Evolutionary conservation across 1,140 invertebrate genomes (phyloP).

Genomic region (Magallana ariakensis): DNA sequence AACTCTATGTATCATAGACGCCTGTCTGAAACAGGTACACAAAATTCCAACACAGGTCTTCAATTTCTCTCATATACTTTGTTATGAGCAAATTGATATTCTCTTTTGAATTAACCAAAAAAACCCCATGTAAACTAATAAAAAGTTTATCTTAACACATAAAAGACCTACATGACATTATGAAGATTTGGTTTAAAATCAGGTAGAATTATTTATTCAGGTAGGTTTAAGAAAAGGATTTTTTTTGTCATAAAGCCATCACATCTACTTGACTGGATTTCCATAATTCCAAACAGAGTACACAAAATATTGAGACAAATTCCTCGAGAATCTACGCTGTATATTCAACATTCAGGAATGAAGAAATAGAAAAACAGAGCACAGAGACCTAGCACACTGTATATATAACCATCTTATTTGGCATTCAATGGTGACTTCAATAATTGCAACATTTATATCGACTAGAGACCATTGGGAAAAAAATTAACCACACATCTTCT

Average conservation of each 20-base stretch:
- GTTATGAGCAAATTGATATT: background rate
- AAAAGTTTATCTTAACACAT: background rate
- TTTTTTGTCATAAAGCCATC: background rate
- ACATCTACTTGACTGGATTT: background rate
- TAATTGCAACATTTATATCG: no score
- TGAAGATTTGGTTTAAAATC: background rate
- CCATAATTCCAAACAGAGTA: background rate
- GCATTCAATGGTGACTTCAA: no score
- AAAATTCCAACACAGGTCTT: no score
- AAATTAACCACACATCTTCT: no score
- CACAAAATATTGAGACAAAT: background rate
- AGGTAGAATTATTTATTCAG: background rate
- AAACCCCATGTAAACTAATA: no score
- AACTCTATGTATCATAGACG: no score
- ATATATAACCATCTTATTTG: no score
- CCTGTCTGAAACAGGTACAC: no score
- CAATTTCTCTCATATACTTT: no score
- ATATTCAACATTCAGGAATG: background rate
- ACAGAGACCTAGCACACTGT: no score
- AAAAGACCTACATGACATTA: background rate
- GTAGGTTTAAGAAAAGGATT: background rate
- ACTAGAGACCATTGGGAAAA: no score
- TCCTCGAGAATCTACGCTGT: background rate
- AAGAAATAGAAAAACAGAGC: no score
- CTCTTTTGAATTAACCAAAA: background rate